phyloP scores from a whole-genome alignment of 1,140 invertebrate species.

The Apis laboriosa region DNA sequence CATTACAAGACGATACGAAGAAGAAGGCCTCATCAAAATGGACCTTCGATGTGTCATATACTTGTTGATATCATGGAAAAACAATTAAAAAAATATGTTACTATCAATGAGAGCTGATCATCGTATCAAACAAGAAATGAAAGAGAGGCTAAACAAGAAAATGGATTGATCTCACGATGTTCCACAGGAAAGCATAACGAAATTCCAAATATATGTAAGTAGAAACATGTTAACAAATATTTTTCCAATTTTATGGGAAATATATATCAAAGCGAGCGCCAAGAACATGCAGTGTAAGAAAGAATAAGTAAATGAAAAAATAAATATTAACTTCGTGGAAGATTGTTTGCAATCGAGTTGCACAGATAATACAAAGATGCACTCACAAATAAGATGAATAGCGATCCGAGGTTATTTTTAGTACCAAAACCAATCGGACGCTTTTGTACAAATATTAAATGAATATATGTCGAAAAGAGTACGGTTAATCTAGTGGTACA shows the following conservation, averaged over 20 bases:
- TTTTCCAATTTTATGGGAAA: slow-evolving; percentile 77
- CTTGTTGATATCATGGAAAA: slow-evolving; percentile 16
- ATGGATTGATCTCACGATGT: slow-evolving; percentile 69
- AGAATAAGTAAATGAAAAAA: slow-evolving; percentile 48
- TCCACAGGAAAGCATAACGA: slow-evolving; percentile 73
- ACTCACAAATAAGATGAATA: slow-evolving; percentile 54
- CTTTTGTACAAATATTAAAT: slow-evolving; percentile 69
- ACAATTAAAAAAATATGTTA: not conserved
- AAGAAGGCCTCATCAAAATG: slow-evolving; percentile 6
- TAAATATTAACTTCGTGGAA: slow-evolving; percentile 46
- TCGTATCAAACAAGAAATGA: slow-evolving; percentile 11
- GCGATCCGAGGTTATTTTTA: slow-evolving; percentile 82
- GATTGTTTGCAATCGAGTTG: slow-evolving; percentile 55
- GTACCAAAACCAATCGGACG: slow-evolving; percentile 82
- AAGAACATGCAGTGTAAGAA: slow-evolving; percentile 64
- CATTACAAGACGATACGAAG: slow-evolving; percentile 14
- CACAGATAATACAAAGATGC: slow-evolving; percentile 42
- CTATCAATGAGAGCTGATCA: slow-evolving; percentile 26
- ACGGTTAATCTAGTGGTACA: slow-evolving; percentile 31
- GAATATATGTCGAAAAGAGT: slow-evolving; percentile 50
- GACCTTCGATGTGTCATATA: slow-evolving; percentile 25
- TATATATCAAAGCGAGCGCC: slow-evolving; percentile 65
- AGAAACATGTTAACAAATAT: slow-evolving; percentile 73
- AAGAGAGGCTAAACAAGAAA: not conserved
- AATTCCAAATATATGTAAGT: slow-evolving; percentile 73